phyloP scores from a whole-genome alignment of 92 coral and sea anemone species.

The Heliopora coerulea region DNA sequence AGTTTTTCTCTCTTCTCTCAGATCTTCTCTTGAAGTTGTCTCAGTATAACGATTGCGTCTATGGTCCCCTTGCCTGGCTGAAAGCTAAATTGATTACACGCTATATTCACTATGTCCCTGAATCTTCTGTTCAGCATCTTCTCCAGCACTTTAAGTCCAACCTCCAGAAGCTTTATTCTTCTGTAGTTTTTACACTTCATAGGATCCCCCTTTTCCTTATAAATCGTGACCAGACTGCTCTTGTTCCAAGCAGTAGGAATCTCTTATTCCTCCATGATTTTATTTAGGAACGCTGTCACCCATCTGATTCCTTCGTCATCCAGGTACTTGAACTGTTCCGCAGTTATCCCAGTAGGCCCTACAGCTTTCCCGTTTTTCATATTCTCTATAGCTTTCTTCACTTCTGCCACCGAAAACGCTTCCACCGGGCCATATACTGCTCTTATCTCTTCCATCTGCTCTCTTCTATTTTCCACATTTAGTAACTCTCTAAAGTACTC shows the following conservation, averaged over 20 bases:
- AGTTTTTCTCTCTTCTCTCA: neutral
- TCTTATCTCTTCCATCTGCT: neutral
- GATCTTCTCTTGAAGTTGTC: slow-evolving; percentile 7
- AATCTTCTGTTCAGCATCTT: slow-evolving; percentile 4
- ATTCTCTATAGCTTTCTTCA: slow-evolving; percentile 2
- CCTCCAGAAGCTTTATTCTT: slow-evolving; percentile 26
- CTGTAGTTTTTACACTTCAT: neutral
- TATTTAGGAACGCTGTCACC: slow-evolving; percentile 13
- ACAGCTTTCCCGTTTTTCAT: slow-evolving; percentile 13
- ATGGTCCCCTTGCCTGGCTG: slow-evolving; percentile 5
- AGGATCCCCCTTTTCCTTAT: too few species aligned
- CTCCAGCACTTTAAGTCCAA: slow-evolving; percentile 22
- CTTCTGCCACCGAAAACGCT: slow-evolving; percentile 3
- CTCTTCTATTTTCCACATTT: slow-evolving; percentile 12
- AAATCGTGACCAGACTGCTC: slow-evolving; percentile 2
- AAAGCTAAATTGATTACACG: slow-evolving; percentile 12
- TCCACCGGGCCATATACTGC: neutral
- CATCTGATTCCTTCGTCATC: neutral
- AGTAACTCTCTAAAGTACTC: slow-evolving; percentile 36
- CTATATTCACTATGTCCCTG: neutral
- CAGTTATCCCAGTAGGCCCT: slow-evolving; percentile 21
- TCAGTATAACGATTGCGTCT: slow-evolving; percentile 16
- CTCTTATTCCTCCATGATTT: slow-evolving; percentile 7
- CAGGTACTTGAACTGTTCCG: slow-evolving; percentile 2
- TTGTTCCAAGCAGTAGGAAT: slow-evolving; percentile 17